Percentiles rank a stretch among this genome's conserved stretches.
Conservation (phyloP, 2,888 invertebrate genomes). For the Neocrepidodera transversa region DNA sequence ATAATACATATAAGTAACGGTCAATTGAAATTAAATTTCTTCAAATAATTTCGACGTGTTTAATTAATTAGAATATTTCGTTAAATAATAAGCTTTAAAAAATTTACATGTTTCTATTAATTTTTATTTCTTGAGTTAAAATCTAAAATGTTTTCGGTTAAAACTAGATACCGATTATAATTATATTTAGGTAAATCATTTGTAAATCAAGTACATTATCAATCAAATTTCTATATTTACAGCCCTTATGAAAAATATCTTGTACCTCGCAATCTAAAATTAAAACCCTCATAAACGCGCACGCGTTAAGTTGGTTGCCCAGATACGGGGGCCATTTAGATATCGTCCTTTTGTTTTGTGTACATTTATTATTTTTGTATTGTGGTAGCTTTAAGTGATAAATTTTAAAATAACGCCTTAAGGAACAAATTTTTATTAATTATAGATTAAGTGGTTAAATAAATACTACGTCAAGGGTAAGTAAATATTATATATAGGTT, state of each 20-base stretch:
- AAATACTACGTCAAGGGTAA: background rate
- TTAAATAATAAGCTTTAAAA: too few species aligned
- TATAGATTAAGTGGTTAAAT: background rate
- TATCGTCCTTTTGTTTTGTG: constrained; percentile 20
- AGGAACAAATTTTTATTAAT: background rate
- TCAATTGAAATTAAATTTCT: too few species aligned
- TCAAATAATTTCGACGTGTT: too few species aligned
- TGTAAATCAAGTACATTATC: too few species aligned
- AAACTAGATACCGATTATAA: too few species aligned
- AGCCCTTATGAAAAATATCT: background rate
- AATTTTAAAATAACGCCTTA: background rate
- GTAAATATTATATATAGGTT: background rate
- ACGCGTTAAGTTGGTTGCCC: constrained; percentile 37
- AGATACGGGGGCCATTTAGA: constrained; percentile 36
- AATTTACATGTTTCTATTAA: too few species aligned
- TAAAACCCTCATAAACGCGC: constrained; percentile 20
- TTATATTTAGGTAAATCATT: too few species aligned
- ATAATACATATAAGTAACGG: too few species aligned
- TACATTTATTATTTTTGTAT: constrained; percentile 18
- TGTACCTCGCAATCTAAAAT: background rate
- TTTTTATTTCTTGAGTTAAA: too few species aligned
- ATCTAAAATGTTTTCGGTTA: too few species aligned
- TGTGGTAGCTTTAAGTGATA: constrained; percentile 6
- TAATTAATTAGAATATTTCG: too few species aligned
- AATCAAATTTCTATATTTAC: too few species aligned